phyloP scores from a whole-genome alignment of 2,888 invertebrate genomes.

The Melinaea marsaeus region DNA sequence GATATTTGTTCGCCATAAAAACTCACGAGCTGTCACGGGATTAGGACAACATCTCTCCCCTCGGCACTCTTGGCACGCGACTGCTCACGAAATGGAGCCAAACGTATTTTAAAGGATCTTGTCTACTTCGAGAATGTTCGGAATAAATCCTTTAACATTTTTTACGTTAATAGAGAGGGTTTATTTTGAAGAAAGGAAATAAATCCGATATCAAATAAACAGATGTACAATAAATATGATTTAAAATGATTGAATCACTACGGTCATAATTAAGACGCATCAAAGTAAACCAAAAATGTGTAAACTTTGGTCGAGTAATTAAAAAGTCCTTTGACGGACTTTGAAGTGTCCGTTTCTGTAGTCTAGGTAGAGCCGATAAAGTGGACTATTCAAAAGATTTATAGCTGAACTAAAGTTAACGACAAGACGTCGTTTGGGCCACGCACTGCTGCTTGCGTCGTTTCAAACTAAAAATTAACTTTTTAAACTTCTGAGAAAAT shows the following conservation, averaged over 20 bases:
- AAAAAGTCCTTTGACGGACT: conserved; percentile 59
- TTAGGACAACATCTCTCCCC: conserved; percentile 15
- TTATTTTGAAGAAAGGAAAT: no score
- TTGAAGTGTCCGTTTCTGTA: conserved; percentile 57
- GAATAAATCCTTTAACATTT: conserved; percentile 5
- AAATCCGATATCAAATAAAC: no score
- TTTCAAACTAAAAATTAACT: conserved; percentile 59
- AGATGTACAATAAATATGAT: not conserved
- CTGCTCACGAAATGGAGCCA: conserved; percentile 14
- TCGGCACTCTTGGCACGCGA: conserved; percentile 18
- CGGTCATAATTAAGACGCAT: conserved; percentile 5
- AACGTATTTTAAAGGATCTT: conserved; percentile 18
- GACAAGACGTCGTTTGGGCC: conserved; percentile 60
- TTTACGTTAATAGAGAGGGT: not conserved
- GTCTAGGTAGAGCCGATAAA: conserved; percentile 57
- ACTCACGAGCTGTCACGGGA: conserved; percentile 17
- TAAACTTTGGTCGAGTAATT: conserved; percentile 58
- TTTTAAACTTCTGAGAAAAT: conserved; percentile 55
- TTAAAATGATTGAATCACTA: not conserved
- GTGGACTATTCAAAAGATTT: conserved; percentile 64
- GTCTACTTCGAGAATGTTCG: conserved; percentile 14
- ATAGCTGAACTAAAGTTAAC: conserved; percentile 66
- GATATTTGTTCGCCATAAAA: conserved; percentile 14
- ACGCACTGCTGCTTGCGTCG: conserved; percentile 55
- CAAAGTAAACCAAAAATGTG: conserved; percentile 29